Evolutionary conservation across 2,888 invertebrate genomes (phyloP), one percentile per base, ranked within the genome.

Genomic region (Sminthurides aquaticus): DNA sequence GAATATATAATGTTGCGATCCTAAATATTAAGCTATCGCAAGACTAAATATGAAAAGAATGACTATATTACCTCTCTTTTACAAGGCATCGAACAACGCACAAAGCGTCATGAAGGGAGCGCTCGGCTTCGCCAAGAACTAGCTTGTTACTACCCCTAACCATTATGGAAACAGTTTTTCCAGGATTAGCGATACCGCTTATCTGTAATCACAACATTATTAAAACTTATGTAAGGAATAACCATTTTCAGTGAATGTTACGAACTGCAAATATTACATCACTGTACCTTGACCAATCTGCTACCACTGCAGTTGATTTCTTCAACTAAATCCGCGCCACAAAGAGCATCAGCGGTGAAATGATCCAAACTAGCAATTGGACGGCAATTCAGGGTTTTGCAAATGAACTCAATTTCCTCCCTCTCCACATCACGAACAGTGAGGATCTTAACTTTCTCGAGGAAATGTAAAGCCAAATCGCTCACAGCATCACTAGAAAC

Each of bases 311-410:
- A 88, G 74, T 87, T 86, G 28, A 97, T 84, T 81, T 98, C 97
- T 79, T 99, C 97, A 1, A 92, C 95, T 58, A 96, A 81, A 75
- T 99, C 98, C 3, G 98, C 98, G 69, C 83, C 85, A 8, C 91
- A 91, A 28, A 99, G 83, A 79, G 91, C 89, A 77, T 99, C 98
- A 20, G 96, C 83, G 0, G 88, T 84, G 79, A 99, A 99, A 79
- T 99, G 99, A 81, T 99, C 99, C 69, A 98, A 82, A n/a, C 96
- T 96, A 3, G 99, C 99, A 75, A 99, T 93, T 0, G 99, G 99
- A 59, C 95, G 85, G 78, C 96, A 96, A 26, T 89, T 89, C 27
- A 97, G 81, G 3, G 92, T 91, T 83, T 95, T 97, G 81, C 95
- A 96, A 24, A 99, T 88, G 79, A 96, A 98, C 77, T 98, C 94